These are phyloP conservation scores for Plagodis pulveraria DNA, from an alignment of 2,888 invertebrate species.

Conservation along the genomic window DNA sequence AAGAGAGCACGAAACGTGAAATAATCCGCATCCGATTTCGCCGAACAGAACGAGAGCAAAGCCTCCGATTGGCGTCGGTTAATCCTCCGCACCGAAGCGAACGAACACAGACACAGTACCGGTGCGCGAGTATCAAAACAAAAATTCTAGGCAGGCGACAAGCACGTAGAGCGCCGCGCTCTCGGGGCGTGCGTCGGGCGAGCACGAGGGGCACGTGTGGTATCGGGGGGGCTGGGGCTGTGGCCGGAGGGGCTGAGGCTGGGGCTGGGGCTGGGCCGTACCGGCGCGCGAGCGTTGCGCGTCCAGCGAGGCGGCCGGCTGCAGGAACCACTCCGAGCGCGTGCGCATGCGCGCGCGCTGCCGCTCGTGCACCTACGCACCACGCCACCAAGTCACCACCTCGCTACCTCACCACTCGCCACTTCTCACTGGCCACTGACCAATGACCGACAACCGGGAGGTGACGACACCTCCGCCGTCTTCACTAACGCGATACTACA, in stretches of 20 bases:
- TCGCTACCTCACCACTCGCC: conserved; percentile 31
- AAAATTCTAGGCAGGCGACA: conserved; percentile 84
- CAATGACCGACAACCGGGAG: neutral
- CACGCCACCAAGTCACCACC: conserved; percentile 49
- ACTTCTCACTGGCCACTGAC: neutral
- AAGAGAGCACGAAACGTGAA: no score
- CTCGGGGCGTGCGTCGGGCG: conserved; percentile 58
- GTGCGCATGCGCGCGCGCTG: conserved; percentile 98
- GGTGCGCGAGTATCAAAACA: conserved; percentile 77
- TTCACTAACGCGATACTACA: neutral
- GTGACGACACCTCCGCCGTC: conserved; percentile 12
- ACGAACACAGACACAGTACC: conserved; percentile 78
- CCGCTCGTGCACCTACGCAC: conserved; percentile 94
- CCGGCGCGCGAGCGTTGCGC: conserved; percentile 73
- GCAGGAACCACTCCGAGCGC: conserved; percentile 98
- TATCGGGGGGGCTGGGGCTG: conserved; percentile 34
- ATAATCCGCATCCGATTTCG: no score
- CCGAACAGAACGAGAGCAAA: conserved; percentile 42
- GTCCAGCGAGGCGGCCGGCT: conserved; percentile 86
- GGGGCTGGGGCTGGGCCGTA: conserved; percentile 55
- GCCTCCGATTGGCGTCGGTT: conserved; percentile 56
- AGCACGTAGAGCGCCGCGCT: conserved; percentile 81
- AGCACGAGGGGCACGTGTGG: conserved; percentile 42
- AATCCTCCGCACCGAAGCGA: conserved; percentile 76
- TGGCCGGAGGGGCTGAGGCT: conserved; percentile 35